These are phyloP conservation scores for Drosophila mayaguana DNA, from an alignment of 2,888 invertebrate species.

Conservation along the genomic window DNA sequence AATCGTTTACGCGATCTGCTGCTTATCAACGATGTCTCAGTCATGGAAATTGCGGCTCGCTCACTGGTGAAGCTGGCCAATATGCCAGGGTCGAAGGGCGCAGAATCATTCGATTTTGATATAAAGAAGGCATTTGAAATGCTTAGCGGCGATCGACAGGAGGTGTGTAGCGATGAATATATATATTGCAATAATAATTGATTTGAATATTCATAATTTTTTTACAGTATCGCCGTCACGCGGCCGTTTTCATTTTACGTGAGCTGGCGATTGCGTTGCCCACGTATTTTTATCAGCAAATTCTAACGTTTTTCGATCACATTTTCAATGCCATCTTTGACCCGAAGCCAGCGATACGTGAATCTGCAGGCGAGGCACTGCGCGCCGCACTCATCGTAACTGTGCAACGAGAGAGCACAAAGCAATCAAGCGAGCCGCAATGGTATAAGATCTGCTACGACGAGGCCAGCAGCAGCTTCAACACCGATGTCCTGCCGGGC, in stretches of 20 bases:
- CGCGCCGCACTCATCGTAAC: slow-evolving; percentile 97
- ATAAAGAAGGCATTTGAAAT: slow-evolving; percentile 98
- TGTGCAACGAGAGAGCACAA: slow-evolving; percentile 97
- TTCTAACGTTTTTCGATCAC: slow-evolving; percentile 96
- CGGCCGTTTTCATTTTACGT: slow-evolving; percentile 95
- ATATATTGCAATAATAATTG: background rate
- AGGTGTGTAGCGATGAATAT: slow-evolving; percentile 85
- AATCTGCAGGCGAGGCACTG: slow-evolving; percentile 97
- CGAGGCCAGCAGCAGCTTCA: slow-evolving; percentile 92
- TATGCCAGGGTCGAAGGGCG: slow-evolving; percentile 96
- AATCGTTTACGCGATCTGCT: slow-evolving; percentile 95
- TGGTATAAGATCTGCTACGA: slow-evolving; percentile 98
- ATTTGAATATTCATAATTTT: background rate
- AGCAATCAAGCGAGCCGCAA: slow-evolving; percentile 94
- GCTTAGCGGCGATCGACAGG: slow-evolving; percentile 95
- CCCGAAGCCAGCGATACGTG: slow-evolving; percentile 95
- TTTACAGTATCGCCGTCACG: slow-evolving; percentile 91
- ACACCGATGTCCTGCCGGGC: slow-evolving; percentile 87
- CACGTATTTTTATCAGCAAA: slow-evolving; percentile 98
- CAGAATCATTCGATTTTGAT: slow-evolving; percentile 99
- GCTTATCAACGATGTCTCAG: slow-evolving; percentile 95
- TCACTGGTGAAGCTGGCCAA: slow-evolving; percentile 97
- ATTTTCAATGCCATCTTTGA: slow-evolving; percentile 96
- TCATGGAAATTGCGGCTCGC: slow-evolving; percentile 98
- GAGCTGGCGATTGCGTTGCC: slow-evolving; percentile 98